phyloP scores from a whole-genome alignment of 2,888 invertebrate genomes.

The Campoplex capitator region DNA sequence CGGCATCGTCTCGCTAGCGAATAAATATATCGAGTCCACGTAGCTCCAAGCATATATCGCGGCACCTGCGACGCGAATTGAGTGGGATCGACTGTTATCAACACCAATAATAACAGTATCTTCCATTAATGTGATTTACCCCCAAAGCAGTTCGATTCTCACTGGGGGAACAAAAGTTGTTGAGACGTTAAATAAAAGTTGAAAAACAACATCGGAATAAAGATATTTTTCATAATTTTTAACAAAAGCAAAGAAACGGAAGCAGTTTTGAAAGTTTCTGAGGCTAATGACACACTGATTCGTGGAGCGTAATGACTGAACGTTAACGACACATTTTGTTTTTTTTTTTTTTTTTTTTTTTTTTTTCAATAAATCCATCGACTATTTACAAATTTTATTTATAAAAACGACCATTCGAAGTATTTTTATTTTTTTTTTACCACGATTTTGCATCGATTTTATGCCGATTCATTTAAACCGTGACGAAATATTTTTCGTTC shows the following conservation, averaged over 20 bases:
- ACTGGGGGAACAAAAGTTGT: slow-evolving; percentile 10
- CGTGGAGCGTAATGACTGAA: background rate
- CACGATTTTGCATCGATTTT: too few species aligned
- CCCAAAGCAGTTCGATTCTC: slow-evolving; percentile 10
- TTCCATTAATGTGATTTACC: slow-evolving; percentile 2
- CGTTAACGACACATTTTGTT: background rate
- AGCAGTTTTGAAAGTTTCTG: background rate
- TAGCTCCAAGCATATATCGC: background rate
- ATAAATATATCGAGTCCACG: slow-evolving; percentile 3
- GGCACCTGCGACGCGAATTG: slow-evolving; percentile 11
- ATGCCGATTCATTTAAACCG: background rate
- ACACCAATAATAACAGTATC: slow-evolving; percentile 3
- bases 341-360: background rate
- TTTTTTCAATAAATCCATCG: background rate
- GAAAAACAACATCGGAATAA: background rate
- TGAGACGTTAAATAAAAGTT: background rate
- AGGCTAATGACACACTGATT: background rate
- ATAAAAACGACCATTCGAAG: background rate
- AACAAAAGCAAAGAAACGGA: background rate
- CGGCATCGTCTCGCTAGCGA: background rate
- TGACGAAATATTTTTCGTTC: background rate
- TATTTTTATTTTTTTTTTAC: background rate
- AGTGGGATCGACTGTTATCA: background rate
- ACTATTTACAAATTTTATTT: background rate
- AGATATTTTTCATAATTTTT: background rate